A percentile compares a stretch with the other conserved stretches of the same genome.
Conservation (phyloP, 2,888 invertebrate genomes). For the Drosophila infuscata region DNA sequence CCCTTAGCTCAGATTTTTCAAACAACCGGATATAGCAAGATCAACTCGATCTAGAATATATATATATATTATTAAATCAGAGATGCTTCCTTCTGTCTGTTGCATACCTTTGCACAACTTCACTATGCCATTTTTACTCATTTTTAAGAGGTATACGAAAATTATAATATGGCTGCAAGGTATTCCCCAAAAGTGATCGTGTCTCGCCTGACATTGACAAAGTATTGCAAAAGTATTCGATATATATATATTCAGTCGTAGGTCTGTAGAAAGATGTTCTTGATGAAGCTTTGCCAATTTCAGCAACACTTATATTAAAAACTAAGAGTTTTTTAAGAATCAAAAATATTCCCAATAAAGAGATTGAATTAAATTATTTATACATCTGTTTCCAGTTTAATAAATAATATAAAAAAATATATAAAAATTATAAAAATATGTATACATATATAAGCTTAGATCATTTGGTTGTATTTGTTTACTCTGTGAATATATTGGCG, state of each 20-base stretch:
- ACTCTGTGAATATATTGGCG: neutral
- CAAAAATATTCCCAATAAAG: neutral
- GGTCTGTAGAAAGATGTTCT: neutral
- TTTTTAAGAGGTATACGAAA: neutral
- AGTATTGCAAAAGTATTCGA: neutral
- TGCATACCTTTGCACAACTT: neutral
- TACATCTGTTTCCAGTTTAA: neutral
- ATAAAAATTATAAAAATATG: neutral
- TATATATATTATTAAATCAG: neutral
- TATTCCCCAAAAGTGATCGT: conserved; percentile 35
- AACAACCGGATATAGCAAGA: no score
- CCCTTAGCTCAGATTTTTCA: no score
- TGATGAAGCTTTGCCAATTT: neutral
- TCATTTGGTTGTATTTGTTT: neutral
- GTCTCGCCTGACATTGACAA: neutral
- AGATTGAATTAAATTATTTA: neutral
- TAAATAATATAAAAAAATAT: neutral
- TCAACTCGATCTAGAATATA: neutral
- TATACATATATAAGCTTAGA: neutral
- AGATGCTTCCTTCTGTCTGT: neutral
- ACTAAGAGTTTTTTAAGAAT: neutral
- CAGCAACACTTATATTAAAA: neutral
- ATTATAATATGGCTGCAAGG: conserved; percentile 14
- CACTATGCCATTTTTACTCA: neutral
- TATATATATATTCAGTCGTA: neutral